A percentile compares a stretch with the other conserved stretches of the same genome.
phyloP scores from a whole-genome alignment of 2,113 vertebrate species.

The Syngnathus typhle region DNA sequence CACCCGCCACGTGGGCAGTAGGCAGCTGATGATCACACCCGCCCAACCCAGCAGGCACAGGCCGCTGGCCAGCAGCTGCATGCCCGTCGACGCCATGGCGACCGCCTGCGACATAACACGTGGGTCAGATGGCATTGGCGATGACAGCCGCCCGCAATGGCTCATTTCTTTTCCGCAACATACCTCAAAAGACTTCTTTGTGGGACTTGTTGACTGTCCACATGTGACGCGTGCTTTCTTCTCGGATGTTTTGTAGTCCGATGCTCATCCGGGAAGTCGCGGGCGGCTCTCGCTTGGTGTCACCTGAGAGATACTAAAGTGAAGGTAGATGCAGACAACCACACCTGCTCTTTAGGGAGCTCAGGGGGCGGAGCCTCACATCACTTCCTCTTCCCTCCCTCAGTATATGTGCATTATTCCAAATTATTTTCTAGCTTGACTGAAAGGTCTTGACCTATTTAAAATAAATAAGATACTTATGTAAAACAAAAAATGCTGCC shows the following conservation, averaged over 20 bases:
- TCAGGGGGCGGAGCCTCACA: constrained; percentile 38
- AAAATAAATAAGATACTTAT: neutral
- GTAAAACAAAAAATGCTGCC: neutral
- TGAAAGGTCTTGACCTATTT: too few species aligned
- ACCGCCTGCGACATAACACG: neutral
- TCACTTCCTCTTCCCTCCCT: constrained; percentile 28
- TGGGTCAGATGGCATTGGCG: neutral
- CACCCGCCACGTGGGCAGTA: constrained; percentile 86
- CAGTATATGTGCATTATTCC: neutral
- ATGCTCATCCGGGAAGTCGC: neutral
- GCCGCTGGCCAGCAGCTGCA: constrained; percentile 81
- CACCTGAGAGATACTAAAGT: constrained; percentile 30
- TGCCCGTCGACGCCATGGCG: constrained; percentile 80
- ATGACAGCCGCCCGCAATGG: neutral
- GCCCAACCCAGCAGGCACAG: constrained; percentile 84
- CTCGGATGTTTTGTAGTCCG: neutral
- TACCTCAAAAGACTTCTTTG: neutral
- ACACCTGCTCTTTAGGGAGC: constrained; percentile 46
- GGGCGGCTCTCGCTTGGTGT: constrained; percentile 16
- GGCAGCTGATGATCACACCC: constrained; percentile 74
- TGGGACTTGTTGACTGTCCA: neutral
- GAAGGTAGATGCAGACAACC: constrained; percentile 24
- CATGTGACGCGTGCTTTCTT: neutral
- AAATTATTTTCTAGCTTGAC: too few species aligned
- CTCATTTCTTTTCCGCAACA: neutral